phyloP scores from a whole-genome alignment of 2,797 vertebrate genomes.

The Tenualosa ilisha region DNA sequence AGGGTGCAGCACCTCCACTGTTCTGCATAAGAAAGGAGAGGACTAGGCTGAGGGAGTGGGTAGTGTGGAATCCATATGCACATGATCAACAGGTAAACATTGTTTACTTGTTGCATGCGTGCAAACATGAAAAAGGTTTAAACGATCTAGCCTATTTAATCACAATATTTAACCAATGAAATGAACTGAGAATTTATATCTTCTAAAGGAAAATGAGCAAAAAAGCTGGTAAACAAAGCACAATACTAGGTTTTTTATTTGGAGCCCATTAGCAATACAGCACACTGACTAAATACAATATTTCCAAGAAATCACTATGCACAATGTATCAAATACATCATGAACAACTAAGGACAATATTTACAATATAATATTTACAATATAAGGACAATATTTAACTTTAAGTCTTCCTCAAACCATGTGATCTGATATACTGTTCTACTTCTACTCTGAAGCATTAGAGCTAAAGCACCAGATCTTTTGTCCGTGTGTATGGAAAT shows the following conservation, averaged over 20 bases:
- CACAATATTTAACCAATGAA: neutral
- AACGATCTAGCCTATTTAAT: neutral
- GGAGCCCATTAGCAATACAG: neutral
- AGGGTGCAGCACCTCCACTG: neutral
- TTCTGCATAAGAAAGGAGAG: neutral
- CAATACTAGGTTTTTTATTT: neutral
- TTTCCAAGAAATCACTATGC: neutral
- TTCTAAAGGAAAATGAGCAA: neutral
- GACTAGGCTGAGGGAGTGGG: neutral
- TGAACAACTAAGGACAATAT: no score
- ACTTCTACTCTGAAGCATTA: neutral
- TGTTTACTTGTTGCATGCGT: no score
- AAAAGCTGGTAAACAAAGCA: neutral
- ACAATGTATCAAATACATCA: no score
- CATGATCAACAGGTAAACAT: constrained; percentile 5
- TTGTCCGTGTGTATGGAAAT: neutral
- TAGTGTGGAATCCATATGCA: neutral
- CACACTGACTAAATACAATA: neutral
- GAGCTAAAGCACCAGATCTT: neutral
- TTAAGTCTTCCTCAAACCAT: neutral
- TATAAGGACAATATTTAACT: neutral
- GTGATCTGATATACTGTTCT: neutral
- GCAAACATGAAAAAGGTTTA: neutral
- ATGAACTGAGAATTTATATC: neutral
- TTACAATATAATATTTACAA: neutral